Evolutionary conservation across 2,888 invertebrate genomes (phyloP).

Genomic region (Limenitis camilla): DNA sequence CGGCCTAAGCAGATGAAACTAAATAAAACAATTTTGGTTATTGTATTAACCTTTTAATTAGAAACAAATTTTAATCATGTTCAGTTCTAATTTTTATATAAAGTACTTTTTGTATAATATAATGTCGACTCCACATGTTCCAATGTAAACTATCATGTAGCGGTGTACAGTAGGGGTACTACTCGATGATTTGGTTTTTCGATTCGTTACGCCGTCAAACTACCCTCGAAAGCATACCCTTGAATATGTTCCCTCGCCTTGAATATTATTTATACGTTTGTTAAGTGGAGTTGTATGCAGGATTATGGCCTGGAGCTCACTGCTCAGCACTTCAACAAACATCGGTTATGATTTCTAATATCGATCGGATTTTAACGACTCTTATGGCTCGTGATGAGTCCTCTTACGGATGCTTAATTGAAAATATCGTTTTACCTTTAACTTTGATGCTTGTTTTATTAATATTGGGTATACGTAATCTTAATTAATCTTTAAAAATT

Average conservation of each 20-base stretch:
- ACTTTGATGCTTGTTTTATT: slow-evolving; percentile 16
- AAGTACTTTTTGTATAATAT: not conserved
- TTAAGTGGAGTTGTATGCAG: slow-evolving; percentile 69
- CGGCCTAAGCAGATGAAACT: no score
- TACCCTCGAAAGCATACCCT: slow-evolving; percentile 69
- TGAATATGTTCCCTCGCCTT: slow-evolving; percentile 71
- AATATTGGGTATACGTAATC: no score
- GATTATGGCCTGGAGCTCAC: slow-evolving; percentile 68
- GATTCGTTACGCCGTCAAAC: slow-evolving; percentile 76
- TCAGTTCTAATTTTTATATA: no score
- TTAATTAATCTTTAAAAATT: no score
- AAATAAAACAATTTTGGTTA: no score
- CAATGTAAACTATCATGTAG: slow-evolving; percentile 68
- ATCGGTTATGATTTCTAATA: slow-evolving; percentile 65
- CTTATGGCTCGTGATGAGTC: slow-evolving; percentile 23
- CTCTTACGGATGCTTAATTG: slow-evolving; percentile 23
- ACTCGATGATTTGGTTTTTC: slow-evolving; percentile 76
- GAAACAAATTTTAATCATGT: no score
- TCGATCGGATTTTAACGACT: slow-evolving; percentile 46
- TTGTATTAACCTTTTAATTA: no score
- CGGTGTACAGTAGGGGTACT: slow-evolving; percentile 69
- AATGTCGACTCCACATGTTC: slow-evolving; percentile 38
- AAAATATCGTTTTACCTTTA: slow-evolving; percentile 23
- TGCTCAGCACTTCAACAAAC: slow-evolving; percentile 72
- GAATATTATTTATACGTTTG: slow-evolving; percentile 76